phyloP scores from a whole-genome alignment of 2,888 invertebrate genomes.

The Sicus ferrugineus region DNA sequence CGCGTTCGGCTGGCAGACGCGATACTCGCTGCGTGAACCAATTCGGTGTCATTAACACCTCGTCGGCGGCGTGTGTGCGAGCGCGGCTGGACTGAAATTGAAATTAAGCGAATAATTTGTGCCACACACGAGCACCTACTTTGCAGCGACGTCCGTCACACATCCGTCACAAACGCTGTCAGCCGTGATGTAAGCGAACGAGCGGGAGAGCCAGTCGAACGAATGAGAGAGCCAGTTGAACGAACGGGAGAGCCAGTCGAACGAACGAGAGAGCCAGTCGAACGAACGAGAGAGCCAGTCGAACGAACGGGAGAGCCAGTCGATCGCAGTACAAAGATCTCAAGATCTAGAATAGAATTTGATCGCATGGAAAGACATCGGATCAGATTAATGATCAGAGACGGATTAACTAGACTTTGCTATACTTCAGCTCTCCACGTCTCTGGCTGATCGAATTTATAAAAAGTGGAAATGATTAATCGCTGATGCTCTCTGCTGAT shows the following conservation, averaged over 20 bases:
- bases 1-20: constrained; percentile 4
- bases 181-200: neutral
- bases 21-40: constrained; percentile 23
- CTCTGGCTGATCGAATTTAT: too few relatives aligned
- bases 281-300: too few relatives aligned
- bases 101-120: constrained; percentile 30
- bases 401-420: neutral
- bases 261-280: too few relatives aligned
- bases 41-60: constrained; percentile 40
- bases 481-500: too few relatives aligned
- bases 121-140: constrained; percentile 3
- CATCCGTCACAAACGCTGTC: neutral
- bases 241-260: too few relatives aligned
- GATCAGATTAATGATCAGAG: neutral
- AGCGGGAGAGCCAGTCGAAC: too few relatives aligned
- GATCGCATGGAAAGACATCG: neutral
- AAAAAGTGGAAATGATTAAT: too few relatives aligned
- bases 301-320: too few relatives aligned
- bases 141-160: neutral
- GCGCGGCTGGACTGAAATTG: constrained; percentile 6
- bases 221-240: too few relatives aligned
- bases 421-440: too few relatives aligned
- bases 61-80: neutral
- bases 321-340: too few relatives aligned
- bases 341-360: too few relatives aligned